Percentiles rank a stretch among this genome's conserved stretches.
These are phyloP conservation scores for Protobothrops flavoviridis DNA, from an alignment of 2,113 vertebrate genomes.

Conservation along the genomic window DNA sequence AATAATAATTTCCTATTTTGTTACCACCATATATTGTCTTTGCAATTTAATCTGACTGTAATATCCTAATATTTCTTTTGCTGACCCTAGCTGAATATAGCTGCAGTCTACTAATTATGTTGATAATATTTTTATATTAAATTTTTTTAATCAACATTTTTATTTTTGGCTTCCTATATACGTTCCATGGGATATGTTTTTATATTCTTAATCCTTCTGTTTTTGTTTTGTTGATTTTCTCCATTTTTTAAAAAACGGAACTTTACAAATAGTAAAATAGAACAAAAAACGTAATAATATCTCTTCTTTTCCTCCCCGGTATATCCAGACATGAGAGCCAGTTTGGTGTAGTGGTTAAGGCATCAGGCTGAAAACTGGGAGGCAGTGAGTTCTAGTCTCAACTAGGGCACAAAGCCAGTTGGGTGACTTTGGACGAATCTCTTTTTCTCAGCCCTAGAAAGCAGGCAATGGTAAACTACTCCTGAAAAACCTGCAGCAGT, in stretches of 20 bases:
- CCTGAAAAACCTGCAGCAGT: too few relatives aligned
- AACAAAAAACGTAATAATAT: background rate
- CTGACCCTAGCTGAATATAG: background rate
- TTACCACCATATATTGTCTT: background rate
- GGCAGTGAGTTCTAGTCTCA: background rate
- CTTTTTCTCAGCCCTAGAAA: background rate
- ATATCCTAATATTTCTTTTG: constrained; percentile 17
- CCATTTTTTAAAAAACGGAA: background rate
- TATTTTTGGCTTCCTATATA: background rate
- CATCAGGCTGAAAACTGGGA: background rate
- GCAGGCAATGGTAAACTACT: background rate
- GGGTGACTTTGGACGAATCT: background rate
- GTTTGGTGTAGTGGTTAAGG: background rate
- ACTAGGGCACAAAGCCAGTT: background rate
- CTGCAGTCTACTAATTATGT: background rate
- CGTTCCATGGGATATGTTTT: background rate
- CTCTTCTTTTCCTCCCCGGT: background rate
- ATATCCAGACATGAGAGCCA: background rate
- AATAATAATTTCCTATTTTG: background rate
- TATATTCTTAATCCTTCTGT: background rate
- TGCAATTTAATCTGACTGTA: constrained; percentile 20
- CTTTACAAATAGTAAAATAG: background rate
- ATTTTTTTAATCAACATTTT: background rate
- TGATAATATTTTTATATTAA: background rate
- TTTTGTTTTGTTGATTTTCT: background rate